Evolutionary conservation across 2,113 vertebrate species (phyloP).

Genomic region (Brienomyrus brachyistius): DNA sequence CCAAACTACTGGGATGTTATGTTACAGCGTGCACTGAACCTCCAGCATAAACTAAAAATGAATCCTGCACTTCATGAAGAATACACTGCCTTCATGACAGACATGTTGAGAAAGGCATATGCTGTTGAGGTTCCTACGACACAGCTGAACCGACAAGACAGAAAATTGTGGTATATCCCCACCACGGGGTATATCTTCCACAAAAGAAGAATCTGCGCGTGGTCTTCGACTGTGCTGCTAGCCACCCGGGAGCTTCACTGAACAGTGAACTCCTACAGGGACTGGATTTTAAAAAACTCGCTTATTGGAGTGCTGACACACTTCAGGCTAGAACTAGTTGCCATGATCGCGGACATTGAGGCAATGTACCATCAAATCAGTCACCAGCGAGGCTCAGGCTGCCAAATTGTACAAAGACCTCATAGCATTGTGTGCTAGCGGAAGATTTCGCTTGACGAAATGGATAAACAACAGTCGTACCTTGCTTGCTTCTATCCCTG

Average conservation of each 20-base stretch:
- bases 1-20: not conserved
- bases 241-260: not conserved
- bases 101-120: not conserved
- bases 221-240: constrained; percentile 8
- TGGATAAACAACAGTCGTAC: not conserved
- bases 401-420: not conserved
- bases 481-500: not conserved
- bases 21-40: not conserved
- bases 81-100: not conserved
- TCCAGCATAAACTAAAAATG: not conserved
- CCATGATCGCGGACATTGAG: constrained; percentile 10
- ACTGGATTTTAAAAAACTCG: not conserved
- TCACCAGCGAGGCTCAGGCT: not conserved
- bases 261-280: not conserved
- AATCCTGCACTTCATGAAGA: not conserved
- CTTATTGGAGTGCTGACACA: not conserved
- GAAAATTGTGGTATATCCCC: constrained; percentile 14
- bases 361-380: constrained; percentile 12
- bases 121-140: too few relatives aligned
- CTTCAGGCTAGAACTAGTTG: not conserved
- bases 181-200: not conserved
- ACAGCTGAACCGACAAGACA: not conserved
- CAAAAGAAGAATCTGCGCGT: not conserved
- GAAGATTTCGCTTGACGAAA: not conserved
- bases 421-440: not conserved